These are phyloP conservation scores for Megaceryle alcyon DNA, from an alignment of 2,797 vertebrate genomes.

Conservation along the genomic window DNA sequence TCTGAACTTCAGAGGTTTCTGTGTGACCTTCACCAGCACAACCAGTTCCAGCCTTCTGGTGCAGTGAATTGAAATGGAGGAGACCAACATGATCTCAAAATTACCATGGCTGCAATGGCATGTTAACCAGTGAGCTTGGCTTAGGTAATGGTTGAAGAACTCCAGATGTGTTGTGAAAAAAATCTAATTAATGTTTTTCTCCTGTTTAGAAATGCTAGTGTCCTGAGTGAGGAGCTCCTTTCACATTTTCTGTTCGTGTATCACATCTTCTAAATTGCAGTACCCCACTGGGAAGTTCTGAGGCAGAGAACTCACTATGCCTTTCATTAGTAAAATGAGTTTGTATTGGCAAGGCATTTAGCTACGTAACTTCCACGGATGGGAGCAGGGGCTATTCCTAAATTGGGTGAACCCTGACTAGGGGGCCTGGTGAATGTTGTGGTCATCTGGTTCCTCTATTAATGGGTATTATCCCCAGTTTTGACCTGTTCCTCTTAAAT, in stretches of 20 bases:
- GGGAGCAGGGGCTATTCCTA: not conserved
- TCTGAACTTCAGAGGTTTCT: not conserved
- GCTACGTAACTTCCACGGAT: not conserved
- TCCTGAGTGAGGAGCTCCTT: slow-evolving; percentile 8
- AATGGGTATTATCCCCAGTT: not conserved
- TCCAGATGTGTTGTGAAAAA: not conserved
- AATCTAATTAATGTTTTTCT: slow-evolving; percentile 12
- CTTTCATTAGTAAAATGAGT: not conserved
- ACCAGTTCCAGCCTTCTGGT: not conserved
- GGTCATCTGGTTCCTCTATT: not conserved
- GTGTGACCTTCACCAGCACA: not conserved
- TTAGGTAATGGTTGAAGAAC: not conserved
- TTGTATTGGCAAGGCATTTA: not conserved
- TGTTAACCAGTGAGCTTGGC: not conserved
- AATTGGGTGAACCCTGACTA: not conserved
- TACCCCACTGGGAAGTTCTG: not conserved
- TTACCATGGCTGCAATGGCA: not conserved
- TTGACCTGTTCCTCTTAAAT: not conserved
- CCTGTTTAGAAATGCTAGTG: not conserved
- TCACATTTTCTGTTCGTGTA: not conserved
- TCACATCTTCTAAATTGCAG: slow-evolving; percentile 1
- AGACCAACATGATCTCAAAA: not conserved
- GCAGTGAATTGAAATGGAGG: not conserved
- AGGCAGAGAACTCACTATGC: not conserved
- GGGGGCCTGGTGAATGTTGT: not conserved